A percentile compares a stretch with the other conserved stretches of the same genome.
Evolutionary conservation across 2,113 vertebrate species (phyloP).

Genomic region (Neotragus moschatus): DNA sequence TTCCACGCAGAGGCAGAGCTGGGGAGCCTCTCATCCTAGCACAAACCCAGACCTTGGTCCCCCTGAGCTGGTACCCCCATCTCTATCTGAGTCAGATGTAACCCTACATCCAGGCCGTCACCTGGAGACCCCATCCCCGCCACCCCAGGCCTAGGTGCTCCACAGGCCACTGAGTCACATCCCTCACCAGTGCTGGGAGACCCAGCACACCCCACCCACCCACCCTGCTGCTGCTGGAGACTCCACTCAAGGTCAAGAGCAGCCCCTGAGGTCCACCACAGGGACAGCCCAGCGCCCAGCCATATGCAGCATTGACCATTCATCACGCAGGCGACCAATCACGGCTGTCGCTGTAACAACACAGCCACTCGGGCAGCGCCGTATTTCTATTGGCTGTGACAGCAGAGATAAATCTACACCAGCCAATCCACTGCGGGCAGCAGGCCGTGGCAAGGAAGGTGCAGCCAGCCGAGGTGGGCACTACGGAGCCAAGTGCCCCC

Average conservation of each 20-base stretch:
- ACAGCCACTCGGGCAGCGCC: slow-evolving; percentile 79
- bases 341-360: slow-evolving; percentile 89
- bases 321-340: slow-evolving; percentile 88
- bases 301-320: slow-evolving; percentile 86
- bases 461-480: slow-evolving; percentile 72
- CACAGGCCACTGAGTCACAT: neutral
- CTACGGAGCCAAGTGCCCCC: neutral
- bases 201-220: too few species aligned
- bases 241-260: neutral
- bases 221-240: accelerated
- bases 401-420: slow-evolving; percentile 87
- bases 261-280: neutral
- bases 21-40: neutral
- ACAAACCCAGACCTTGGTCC: neutral
- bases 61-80: neutral
- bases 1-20: neutral
- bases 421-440: slow-evolving; percentile 84
- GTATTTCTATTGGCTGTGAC: slow-evolving; percentile 87
- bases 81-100: neutral
- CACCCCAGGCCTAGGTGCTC: accelerated
- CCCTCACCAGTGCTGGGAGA: too few species aligned
- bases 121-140: accelerated
- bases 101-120: neutral
- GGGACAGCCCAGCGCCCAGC: slow-evolving; percentile 29
- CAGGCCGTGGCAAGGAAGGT: slow-evolving; percentile 80